Base-by-base conservation (phyloP, 2,113 vertebrate genomes). In the Zosterops lateralis region DNA sequence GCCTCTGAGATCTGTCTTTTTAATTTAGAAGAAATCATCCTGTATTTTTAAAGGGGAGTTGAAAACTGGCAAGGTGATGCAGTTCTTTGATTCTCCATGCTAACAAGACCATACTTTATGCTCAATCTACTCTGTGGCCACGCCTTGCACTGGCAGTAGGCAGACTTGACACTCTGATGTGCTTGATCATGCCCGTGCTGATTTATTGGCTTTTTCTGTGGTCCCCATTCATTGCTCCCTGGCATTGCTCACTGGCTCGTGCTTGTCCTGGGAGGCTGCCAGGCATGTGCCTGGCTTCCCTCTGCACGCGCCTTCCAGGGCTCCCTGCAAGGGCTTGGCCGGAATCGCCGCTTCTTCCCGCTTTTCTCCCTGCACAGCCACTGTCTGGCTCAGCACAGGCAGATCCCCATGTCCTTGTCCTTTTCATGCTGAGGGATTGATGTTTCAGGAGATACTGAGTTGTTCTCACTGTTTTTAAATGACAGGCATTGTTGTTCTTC, bases 341-440 rank as follows among this genome's bases (percentile, higher is more conserved):
- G 0, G 14, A 11, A 9, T 26, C 19, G 0, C 64, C 0, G 0
- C 84, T 64, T 18, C 17, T 64, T 84, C 70, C 58, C 5, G 0
- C 72, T 70, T 20, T 7, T 12, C 62, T 26, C 22, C 14, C 70
- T 36, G 61, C 2, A 0, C 5, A 10, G 58, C 2, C 5, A 14
- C 62, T 45, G 0, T n/a, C 36, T 1, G 7, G 51, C 56, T 89
- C 48, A 17, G 65, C 22, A 7, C 32, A 7, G 53, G 44, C 6
- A 1, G 58, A 4, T 73, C 62, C 25, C 44, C 1, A 0, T 4
- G 9, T 50, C 47, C 62, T 79, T 36, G 34, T 61, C 19, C 48
- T 82, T 61, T 34, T 62, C 32, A 0, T 61, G 57, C 36, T 25
- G 32, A 47, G 56, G 32, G 36, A 8, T 2, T 57, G 29, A 16